Evolutionary conservation across 92 coral and sea anemone species (phyloP).

Genomic region (Diadumene lineata): DNA sequence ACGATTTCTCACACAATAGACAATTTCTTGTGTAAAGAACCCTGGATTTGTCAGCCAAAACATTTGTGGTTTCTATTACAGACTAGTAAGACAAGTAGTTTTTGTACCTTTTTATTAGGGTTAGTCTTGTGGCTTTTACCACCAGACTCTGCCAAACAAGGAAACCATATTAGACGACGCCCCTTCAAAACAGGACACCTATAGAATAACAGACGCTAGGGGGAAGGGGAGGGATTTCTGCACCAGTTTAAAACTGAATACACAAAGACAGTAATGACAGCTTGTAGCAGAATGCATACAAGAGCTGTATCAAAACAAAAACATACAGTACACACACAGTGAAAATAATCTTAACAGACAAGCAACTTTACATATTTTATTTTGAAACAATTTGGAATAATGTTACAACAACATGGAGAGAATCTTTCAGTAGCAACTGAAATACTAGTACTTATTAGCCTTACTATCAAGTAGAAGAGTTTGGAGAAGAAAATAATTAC

Average conservation of each 20-base stretch:
- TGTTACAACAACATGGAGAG: slow-evolving; percentile 20
- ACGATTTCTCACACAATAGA: too few relatives aligned
- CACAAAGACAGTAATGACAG: too few relatives aligned
- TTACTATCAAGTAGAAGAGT: too few relatives aligned
- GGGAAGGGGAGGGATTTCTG: not conserved
- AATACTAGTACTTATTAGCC: too few relatives aligned
- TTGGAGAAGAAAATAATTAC: not conserved
- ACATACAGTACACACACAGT: not conserved
- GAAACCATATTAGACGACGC: slow-evolving; percentile 80
- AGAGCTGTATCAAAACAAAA: too few relatives aligned
- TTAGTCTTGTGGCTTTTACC: slow-evolving; percentile 87
- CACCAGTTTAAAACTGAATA: too few relatives aligned
- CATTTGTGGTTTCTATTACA: not conserved
- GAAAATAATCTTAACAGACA: slow-evolving; percentile 29
- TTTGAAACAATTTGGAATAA: slow-evolving; percentile 37
- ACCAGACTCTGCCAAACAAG: slow-evolving; percentile 95
- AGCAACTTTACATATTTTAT: slow-evolving; percentile 38
- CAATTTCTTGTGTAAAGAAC: too few relatives aligned
- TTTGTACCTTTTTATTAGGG: slow-evolving; percentile 83
- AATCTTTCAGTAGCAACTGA: slow-evolving; percentile 1
- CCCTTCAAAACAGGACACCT: slow-evolving; percentile 42
- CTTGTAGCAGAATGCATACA: too few relatives aligned
- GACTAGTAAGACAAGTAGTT: not conserved
- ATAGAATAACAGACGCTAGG: slow-evolving; percentile 17
- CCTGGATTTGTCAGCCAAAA: not conserved